Conservation (phyloP, 2,888 invertebrate genomes). For the Pocota personata region DNA sequence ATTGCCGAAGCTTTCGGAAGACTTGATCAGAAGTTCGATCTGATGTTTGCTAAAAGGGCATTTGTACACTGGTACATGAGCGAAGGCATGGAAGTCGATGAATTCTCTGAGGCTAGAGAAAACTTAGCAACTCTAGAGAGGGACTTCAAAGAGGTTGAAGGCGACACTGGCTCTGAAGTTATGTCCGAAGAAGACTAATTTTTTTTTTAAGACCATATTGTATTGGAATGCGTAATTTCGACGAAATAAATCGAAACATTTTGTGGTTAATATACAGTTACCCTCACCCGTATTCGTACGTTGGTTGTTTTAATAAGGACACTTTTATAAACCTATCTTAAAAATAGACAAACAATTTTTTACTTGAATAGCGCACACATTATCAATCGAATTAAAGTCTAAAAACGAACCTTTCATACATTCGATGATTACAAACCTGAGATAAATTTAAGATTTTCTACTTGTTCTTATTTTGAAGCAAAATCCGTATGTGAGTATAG, state of each 20-base stretch:
- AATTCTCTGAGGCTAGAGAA: slow-evolving; percentile 76
- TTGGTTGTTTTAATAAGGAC: too few relatives aligned
- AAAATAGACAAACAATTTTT: too few relatives aligned
- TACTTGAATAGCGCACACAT: too few relatives aligned
- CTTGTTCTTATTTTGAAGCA: too few relatives aligned
- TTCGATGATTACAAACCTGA: too few relatives aligned
- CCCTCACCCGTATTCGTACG: too few relatives aligned
- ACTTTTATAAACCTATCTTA: too few relatives aligned
- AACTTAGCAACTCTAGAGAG: slow-evolving; percentile 76
- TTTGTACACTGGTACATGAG: slow-evolving; percentile 93
- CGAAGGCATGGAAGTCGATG: slow-evolving; percentile 76
- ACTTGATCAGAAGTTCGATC: slow-evolving; percentile 95
- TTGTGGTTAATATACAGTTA: neutral
- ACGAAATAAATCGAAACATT: neutral
- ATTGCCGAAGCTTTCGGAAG: slow-evolving; percentile 94
- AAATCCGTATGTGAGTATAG: too few relatives aligned
- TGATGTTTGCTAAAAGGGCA: slow-evolving; percentile 95
- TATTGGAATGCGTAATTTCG: neutral
- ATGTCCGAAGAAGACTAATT: slow-evolving; percentile 37
- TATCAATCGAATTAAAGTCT: too few relatives aligned
- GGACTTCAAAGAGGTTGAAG: slow-evolving; percentile 76
- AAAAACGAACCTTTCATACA: too few relatives aligned
- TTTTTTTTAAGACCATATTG: neutral
- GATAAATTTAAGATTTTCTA: too few relatives aligned
- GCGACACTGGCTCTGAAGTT: slow-evolving; percentile 44